Evolutionary conservation across 2,797 vertebrate species (phyloP).

Genomic region (Novumbra hubbsi): DNA sequence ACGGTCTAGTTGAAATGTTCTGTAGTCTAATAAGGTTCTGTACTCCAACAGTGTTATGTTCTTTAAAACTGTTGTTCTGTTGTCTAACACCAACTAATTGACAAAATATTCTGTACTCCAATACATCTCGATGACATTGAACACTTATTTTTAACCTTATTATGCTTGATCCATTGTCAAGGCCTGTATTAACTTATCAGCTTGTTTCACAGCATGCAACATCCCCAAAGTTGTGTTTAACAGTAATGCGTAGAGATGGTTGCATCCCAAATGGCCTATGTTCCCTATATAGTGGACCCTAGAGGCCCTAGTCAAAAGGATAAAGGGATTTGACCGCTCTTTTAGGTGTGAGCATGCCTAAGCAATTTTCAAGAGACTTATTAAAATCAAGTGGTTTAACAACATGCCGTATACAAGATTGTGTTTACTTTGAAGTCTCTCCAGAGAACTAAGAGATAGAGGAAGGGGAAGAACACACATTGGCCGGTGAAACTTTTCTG

Average conservation of each 20-base stretch:
- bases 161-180: slow-evolving; percentile 1
- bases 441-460: slow-evolving; percentile 12
- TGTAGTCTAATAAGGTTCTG: no score
- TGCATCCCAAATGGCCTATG: neutral
- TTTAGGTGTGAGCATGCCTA: no score
- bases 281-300: neutral
- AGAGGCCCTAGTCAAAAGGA: neutral
- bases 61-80: no score
- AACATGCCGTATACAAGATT: neutral
- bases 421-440: slow-evolving; percentile 17
- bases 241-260: no score
- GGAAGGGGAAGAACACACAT: slow-evolving; percentile 26
- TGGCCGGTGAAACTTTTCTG: slow-evolving; percentile 25
- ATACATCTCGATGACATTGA: neutral
- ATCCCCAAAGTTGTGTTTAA: no score
- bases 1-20: neutral
- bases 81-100: no score
- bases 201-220: no score
- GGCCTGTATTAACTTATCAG: neutral
- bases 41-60: no score
- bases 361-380: neutral
- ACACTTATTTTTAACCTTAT: neutral
- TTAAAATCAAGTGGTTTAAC: slow-evolving; percentile 12
- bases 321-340: no score
- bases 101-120: no score